Percentiles rank a stretch among this genome's conserved stretches.
Evolutionary conservation across 2,888 invertebrate species (phyloP).

Genomic region (Seira ritae): DNA sequence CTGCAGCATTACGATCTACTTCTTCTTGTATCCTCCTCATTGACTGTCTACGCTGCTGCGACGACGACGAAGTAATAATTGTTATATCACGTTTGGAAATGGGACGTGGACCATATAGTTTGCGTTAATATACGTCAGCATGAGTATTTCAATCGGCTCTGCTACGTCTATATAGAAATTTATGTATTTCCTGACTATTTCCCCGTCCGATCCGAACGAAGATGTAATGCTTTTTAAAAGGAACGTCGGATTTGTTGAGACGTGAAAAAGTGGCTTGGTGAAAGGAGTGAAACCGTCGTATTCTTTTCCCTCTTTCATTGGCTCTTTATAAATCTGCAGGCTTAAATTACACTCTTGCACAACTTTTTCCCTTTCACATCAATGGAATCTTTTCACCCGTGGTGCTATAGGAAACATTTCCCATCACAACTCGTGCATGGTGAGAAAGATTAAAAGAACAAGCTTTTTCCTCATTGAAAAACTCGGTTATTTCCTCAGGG

Average conservation of each 20-base stretch:
- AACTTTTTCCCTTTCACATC: constrained; percentile 38
- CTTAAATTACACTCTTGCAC: no score
- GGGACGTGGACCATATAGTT: neutral
- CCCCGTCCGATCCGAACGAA: constrained; percentile 33
- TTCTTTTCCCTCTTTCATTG: constrained; percentile 32
- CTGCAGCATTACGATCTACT: no score
- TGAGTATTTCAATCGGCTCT: constrained; percentile 13
- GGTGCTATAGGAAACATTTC: neutral
- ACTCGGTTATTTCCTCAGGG: no score
- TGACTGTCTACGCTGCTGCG: no score
- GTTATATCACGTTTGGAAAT: neutral
- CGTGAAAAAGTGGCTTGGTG: constrained; percentile 36
- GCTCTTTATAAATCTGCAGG: neutral
- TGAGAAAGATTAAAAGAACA: constrained; percentile 16
- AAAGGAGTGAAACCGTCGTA: constrained; percentile 20
- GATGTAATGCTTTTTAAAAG: constrained; percentile 34
- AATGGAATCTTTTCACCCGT: constrained; percentile 41
- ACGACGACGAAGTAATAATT: no score
- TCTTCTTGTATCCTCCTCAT: no score
- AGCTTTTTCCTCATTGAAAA: no score
- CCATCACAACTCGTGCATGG: constrained; percentile 40
- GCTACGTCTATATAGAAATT: constrained; percentile 5
- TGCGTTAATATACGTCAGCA: no score
- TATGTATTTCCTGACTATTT: no score
- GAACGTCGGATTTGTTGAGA: constrained; percentile 48